Evolutionary conservation across 2,113 vertebrate genomes (phyloP).

Genomic region (Ifrita kowaldi): DNA sequence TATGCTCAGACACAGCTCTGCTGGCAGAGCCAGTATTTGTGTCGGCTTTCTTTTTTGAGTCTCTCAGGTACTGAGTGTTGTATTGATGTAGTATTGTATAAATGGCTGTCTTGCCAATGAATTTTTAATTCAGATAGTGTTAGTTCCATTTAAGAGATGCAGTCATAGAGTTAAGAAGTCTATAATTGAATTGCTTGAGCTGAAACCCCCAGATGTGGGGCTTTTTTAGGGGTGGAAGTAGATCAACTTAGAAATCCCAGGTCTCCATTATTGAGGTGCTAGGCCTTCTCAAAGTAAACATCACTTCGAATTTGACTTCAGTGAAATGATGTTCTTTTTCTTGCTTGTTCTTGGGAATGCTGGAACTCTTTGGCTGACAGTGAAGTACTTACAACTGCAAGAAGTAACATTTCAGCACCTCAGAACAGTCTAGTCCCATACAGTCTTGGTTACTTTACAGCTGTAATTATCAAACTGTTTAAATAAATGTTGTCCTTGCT

Average conservation of each 20-base stretch:
- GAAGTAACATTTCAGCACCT: neutral
- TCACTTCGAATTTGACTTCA: neutral
- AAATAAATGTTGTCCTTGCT: neutral
- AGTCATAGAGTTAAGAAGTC: neutral
- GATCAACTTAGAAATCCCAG: neutral
- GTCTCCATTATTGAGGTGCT: neutral
- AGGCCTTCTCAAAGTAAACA: neutral
- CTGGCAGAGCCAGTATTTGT: neutral
- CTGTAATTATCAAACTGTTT: neutral
- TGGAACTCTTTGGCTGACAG: neutral
- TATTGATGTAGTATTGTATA: neutral
- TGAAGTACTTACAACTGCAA: neutral
- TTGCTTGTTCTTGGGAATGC: neutral
- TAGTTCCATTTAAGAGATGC: neutral
- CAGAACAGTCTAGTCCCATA: neutral
- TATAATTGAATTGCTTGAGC: neutral
- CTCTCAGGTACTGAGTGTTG: neutral
- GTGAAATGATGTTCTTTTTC: neutral
- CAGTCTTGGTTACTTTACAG: neutral
- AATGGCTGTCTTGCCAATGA: neutral
- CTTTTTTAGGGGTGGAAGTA: neutral
- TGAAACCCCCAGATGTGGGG: neutral
- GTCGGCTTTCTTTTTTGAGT: neutral
- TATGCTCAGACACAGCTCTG: neutral
- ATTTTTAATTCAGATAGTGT: neutral